Evolutionary conservation across 2,797 vertebrate species (phyloP).

Genomic region (Enteromius afrohamiltoni): DNA sequence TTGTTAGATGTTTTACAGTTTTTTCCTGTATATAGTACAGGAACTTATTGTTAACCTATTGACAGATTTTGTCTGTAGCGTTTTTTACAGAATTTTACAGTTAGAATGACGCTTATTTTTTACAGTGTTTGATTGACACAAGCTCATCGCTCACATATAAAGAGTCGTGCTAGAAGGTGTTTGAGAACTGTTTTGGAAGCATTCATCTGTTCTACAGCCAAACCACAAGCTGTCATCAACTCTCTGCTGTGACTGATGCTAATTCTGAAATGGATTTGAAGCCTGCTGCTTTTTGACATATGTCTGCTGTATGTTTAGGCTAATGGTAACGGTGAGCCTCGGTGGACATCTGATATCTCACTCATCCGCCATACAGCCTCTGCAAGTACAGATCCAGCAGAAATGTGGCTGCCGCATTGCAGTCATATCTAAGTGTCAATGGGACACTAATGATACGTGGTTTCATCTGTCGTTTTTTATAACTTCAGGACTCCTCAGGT

Average conservation of each 20-base stretch:
- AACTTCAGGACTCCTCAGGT: not conserved
- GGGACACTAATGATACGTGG: not conserved
- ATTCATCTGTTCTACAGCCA: not conserved
- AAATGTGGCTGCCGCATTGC: not conserved
- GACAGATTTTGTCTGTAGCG: too few species aligned
- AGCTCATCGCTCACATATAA: not conserved
- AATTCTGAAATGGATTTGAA: conserved; percentile 33
- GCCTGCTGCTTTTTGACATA: conserved; percentile 32
- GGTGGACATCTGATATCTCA: conserved; percentile 37
- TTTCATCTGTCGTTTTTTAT: conserved; percentile 2
- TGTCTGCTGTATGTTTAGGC: conserved; percentile 16
- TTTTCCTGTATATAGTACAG: too few species aligned
- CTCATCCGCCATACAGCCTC: not conserved
- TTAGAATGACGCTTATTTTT: too few species aligned
- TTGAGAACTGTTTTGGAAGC: not conserved
- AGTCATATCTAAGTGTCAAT: not conserved
- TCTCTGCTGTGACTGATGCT: conserved; percentile 32
- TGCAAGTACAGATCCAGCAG: conserved; percentile 5
- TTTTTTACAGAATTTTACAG: too few species aligned
- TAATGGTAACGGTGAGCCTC: not conserved
- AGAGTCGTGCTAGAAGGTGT: not conserved
- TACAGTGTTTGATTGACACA: not conserved
- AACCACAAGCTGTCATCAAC: conserved; percentile 38
- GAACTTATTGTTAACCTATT: too few species aligned
- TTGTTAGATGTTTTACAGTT: too few species aligned